A percentile compares a stretch with the other conserved stretches of the same genome.
Conservation (phyloP, 2,888 invertebrate genomes). For the Capitulum mitella region DNA sequence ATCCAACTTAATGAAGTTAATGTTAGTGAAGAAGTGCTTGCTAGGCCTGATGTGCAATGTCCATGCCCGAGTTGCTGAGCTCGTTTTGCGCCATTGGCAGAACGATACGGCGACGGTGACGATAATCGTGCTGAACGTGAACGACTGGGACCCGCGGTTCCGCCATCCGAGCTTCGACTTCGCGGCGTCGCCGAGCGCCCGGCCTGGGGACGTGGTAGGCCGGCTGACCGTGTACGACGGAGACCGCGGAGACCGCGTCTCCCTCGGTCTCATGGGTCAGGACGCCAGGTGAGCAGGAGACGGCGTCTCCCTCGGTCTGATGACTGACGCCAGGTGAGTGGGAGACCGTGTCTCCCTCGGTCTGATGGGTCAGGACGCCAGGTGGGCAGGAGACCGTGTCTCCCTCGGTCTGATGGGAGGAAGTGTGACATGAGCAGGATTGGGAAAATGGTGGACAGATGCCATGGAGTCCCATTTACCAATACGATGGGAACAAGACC, state of each 20-base stretch:
- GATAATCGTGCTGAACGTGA: conserved; percentile 73
- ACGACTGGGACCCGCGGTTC: conserved; percentile 90
- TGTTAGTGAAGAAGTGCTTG: no score
- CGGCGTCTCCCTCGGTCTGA: conserved; percentile 65
- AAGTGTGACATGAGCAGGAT: conserved; percentile 62
- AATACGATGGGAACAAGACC: no score
- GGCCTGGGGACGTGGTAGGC: conserved; percentile 46
- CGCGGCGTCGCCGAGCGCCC: conserved; percentile 38
- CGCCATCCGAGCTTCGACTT: conserved; percentile 82
- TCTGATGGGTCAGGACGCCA: conserved; percentile 61
- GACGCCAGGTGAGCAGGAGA: conserved; percentile 53
- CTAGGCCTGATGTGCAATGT: no score
- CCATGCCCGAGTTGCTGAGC: no score
- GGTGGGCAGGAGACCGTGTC: conserved; percentile 65
- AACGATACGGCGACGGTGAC: conserved; percentile 77
- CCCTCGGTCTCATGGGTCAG: conserved; percentile 62
- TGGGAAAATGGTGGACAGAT: no score
- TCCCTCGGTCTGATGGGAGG: conserved; percentile 63
- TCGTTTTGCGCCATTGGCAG: conserved; percentile 50
- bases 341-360: conserved; percentile 66
- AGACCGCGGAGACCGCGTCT: conserved; percentile 65
- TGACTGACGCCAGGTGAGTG: conserved; percentile 82
- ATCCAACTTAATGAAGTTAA: no score
- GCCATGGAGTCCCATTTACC: no score
- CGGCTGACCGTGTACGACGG: conserved; percentile 80